Evolutionary conservation across 2,888 invertebrate genomes (phyloP).

Genomic region (Agonopterix arenella): DNA sequence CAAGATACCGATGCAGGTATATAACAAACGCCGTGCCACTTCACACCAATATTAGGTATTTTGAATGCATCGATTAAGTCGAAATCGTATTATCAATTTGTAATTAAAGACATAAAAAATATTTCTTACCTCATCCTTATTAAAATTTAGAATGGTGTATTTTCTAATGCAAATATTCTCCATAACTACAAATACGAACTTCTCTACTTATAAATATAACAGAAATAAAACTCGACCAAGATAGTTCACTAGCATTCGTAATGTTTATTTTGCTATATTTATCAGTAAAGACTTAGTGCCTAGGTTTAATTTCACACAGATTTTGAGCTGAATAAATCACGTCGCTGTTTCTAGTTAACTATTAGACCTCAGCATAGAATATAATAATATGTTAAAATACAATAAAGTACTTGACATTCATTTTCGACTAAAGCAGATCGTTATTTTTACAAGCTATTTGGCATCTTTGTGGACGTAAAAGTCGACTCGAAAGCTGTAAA

Average conservation of each 20-base stretch:
- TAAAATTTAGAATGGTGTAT: constrained; percentile 55
- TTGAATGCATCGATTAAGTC: constrained; percentile 47
- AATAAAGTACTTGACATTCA: constrained; percentile 20
- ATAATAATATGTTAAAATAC: constrained; percentile 33
- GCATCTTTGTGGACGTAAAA: constrained; percentile 70
- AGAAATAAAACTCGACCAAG: constrained; percentile 21
- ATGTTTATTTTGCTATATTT: constrained; percentile 42
- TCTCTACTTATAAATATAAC: constrained; percentile 50
- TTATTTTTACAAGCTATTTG: constrained; percentile 65
- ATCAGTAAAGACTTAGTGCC: constrained; percentile 42
- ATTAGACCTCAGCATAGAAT: constrained; percentile 30
- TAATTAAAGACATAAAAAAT: constrained; percentile 57
- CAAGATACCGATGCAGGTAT: constrained; percentile 42
- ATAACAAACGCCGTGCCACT: constrained; percentile 39
- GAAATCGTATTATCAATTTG: constrained; percentile 38
- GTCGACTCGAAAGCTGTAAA: constrained; percentile 40
- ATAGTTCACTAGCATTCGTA: constrained; percentile 18
- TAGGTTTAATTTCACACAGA: constrained; percentile 33
- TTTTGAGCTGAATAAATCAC: constrained; percentile 46
- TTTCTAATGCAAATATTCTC: constrained; percentile 36
- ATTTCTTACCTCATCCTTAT: constrained; percentile 43
- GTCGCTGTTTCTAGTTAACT: constrained; percentile 27
- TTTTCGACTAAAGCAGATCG: constrained; percentile 33
- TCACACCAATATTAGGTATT: constrained; percentile 25
- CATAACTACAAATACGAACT: constrained; percentile 35